Base-by-base conservation (phyloP, 2,888 invertebrate species). In the Biston betularia region DNA sequence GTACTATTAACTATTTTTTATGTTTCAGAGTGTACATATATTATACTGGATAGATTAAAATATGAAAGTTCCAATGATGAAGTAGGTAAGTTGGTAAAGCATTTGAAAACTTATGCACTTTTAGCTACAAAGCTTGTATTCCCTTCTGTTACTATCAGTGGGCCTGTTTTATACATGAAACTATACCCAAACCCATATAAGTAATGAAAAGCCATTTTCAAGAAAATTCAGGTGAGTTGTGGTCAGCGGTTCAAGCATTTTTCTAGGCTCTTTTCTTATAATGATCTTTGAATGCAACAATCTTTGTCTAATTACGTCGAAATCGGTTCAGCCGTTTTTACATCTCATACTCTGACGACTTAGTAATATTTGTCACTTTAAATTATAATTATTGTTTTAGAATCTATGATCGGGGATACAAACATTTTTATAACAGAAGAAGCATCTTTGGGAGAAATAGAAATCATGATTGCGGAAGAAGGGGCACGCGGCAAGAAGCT, bases 401-500 rank as follows among this genome's bases (percentile, higher is more conserved):
- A 94, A 58, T 94, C 97, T 0, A 98, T 99, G 97, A 96, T 99
- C 75, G 99, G 99, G 10, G 99, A 99, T 84, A 98, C 98, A 68
- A 99, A 99, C 92, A 94, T 99, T 65, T 99, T 98, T 87, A 92
- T 98, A 74, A 94, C 92, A 38, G 90, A 87, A 42, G 92, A 95
- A 60, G 78, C 82, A 35, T 80, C 88, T 15, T 86, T 88, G 63
- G 97, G 96, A 11, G 99, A 99, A 94, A 96, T 97, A 63, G 98
- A 98, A 94, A 97, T 99, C 70, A 99, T 99, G 99, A 97, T 99
- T 82, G 99, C 99, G 12, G 98, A 98, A 82, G 72, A 89, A 67
- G 80, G 84, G 45, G 95, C 95, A 0, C 93, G 98, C 72, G 96
- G 97, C 0, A 95, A 95, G 83, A 96, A 96, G 63, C 93, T 95